These are phyloP conservation scores for Andricus curvator DNA, from an alignment of 2,888 invertebrate species.

Conservation along the genomic window DNA sequence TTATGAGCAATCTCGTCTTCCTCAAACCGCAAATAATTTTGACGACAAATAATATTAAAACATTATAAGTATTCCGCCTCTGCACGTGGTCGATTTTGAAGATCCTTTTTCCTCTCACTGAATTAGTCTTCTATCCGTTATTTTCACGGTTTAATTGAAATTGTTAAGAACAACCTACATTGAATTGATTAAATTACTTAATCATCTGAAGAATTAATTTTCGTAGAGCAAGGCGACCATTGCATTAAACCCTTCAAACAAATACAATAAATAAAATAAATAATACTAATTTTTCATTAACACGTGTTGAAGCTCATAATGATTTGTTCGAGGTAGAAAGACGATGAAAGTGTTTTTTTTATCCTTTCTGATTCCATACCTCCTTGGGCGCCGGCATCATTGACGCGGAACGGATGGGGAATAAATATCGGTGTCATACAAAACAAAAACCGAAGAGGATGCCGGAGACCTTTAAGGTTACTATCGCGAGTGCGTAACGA, in stretches of 20 bases:
- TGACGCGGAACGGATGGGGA: conserved; percentile 53
- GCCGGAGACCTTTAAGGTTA: conserved; percentile 54
- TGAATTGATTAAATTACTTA: too few species aligned
- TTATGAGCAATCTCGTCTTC: too few species aligned
- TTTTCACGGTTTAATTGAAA: too few species aligned
- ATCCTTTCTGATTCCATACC: not conserved
- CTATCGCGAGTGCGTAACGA: conserved; percentile 62
- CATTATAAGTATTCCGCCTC: too few species aligned
- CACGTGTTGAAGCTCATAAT: conserved; percentile 4
- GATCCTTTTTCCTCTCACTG: too few species aligned
- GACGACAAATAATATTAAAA: too few species aligned
- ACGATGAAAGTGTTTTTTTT: not conserved
- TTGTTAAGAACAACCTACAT: too few species aligned
- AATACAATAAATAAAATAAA: not conserved
- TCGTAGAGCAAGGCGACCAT: too few species aligned
- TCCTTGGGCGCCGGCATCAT: conserved; percentile 45
- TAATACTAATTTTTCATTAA: not conserved
- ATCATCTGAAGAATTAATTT: too few species aligned
- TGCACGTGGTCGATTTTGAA: too few species aligned
- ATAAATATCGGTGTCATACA: conserved; percentile 56
- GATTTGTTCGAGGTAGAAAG: not conserved
- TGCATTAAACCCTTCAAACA: not conserved
- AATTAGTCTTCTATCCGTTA: too few species aligned
- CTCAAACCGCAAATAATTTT: too few species aligned
- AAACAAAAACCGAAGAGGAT: conserved; percentile 49